Conservation (phyloP, 2,888 invertebrate genomes). For the Sinopyrophorus schimmeli region DNA sequence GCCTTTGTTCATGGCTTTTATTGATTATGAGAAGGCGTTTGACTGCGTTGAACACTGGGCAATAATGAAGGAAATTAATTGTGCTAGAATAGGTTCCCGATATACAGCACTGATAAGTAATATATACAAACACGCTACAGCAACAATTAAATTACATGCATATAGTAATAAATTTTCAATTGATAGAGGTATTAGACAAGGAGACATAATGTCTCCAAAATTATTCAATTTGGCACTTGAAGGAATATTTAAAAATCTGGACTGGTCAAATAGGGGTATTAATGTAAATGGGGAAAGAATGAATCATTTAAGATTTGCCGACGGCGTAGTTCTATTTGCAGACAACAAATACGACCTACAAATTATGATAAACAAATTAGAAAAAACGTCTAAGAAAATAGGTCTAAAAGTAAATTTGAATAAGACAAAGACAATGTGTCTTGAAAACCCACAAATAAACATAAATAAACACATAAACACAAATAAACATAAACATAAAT, state of each 20-base stretch:
- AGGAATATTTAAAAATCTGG: neutral
- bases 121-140: neutral
- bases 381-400: neutral
- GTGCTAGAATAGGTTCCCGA: neutral
- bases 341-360: no score
- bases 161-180: neutral
- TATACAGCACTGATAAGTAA: neutral
- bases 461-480: no score
- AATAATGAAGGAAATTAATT: neutral
- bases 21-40: no score
- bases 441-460: neutral
- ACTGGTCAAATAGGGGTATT: neutral
- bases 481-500: no score
- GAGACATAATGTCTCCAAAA: neutral
- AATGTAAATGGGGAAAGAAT: neutral
- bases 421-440: no score
- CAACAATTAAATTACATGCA: neutral
- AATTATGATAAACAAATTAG: neutral
- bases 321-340: no score
- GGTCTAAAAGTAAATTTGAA: no score
- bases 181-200: neutral
- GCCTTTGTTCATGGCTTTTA: no score
- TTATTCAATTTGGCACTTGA: neutral
- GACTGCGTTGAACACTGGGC: conserved; percentile 1
- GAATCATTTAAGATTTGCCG: neutral